These are phyloP conservation scores for Lasioglossum vierecki DNA, from an alignment of 2,888 invertebrate species.

Conservation along the genomic window DNA sequence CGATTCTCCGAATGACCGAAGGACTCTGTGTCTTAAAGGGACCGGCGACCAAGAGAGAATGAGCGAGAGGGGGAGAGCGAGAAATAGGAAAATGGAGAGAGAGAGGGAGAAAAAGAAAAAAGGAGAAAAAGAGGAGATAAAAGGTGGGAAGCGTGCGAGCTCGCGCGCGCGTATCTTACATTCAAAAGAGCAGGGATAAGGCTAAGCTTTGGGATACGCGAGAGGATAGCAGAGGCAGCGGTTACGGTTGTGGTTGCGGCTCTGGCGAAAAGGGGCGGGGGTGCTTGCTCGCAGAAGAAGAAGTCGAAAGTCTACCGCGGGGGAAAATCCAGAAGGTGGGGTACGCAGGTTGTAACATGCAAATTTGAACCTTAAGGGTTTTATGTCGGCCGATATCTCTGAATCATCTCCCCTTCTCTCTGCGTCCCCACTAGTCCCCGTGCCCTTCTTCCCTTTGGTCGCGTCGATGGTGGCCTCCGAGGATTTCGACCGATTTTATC, in stretches of 20 bases:
- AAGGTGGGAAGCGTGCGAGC: conserved; percentile 14
- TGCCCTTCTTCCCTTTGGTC: conserved; percentile 38
- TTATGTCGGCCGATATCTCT: conserved; percentile 83
- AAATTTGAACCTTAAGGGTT: conserved; percentile 84
- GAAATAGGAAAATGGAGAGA: neutral
- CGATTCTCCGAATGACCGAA: conserved; percentile 78
- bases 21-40: conserved; percentile 58
- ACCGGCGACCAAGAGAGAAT: neutral
- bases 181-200: conserved; percentile 80
- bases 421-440: conserved; percentile 51
- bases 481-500: conserved; percentile 80
- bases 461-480: conserved; percentile 70
- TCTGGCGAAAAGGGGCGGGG: conserved; percentile 34
- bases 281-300: conserved; percentile 48
- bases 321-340: conserved; percentile 69
- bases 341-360: conserved; percentile 82
- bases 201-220: conserved; percentile 69
- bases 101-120: neutral
- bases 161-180: conserved; percentile 75
- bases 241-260: conserved; percentile 11
- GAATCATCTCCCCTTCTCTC: conserved; percentile 79
- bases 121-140: neutral
- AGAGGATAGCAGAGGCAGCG: conserved; percentile 39
- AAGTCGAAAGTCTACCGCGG: conserved; percentile 67
- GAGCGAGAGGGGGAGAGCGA: neutral